Conservation (phyloP, 2,888 invertebrate genomes). For the Laothoe populi region DNA sequence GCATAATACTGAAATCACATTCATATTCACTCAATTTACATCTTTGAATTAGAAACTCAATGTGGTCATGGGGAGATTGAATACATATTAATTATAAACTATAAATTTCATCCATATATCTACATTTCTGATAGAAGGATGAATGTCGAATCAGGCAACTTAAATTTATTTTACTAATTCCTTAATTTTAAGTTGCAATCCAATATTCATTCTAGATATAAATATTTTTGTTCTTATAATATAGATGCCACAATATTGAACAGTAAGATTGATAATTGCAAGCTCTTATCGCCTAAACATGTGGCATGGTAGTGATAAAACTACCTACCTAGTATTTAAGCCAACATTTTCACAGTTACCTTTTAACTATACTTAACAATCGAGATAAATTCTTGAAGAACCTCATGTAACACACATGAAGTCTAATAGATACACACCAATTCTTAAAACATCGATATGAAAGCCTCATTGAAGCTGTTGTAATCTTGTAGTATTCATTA, state of each 20-base stretch:
- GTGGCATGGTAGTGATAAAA: neutral
- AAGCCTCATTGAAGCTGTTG: constrained; percentile 61
- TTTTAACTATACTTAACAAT: constrained; percentile 4
- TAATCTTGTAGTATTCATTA: constrained; percentile 45
- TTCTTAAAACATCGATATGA: constrained; percentile 47
- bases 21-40: constrained; percentile 23
- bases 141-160: neutral
- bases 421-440: constrained; percentile 31
- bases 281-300: neutral
- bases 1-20: constrained; percentile 38
- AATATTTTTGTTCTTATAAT: neutral
- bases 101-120: constrained; percentile 3
- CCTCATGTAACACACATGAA: constrained; percentile 25
- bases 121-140: neutral
- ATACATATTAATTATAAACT: constrained; percentile 2
- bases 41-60: neutral
- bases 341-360: constrained; percentile 23
- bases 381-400: constrained; percentile 11
- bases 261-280: constrained; percentile 1
- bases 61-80: constrained; percentile 3
- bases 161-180: neutral
- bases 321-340: neutral
- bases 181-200: neutral
- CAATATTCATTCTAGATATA: neutral
- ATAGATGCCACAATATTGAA: constrained; percentile 13